Base-by-base conservation (phyloP, 2,113 vertebrate genomes). In the Myotis yumanensis region DNA sequence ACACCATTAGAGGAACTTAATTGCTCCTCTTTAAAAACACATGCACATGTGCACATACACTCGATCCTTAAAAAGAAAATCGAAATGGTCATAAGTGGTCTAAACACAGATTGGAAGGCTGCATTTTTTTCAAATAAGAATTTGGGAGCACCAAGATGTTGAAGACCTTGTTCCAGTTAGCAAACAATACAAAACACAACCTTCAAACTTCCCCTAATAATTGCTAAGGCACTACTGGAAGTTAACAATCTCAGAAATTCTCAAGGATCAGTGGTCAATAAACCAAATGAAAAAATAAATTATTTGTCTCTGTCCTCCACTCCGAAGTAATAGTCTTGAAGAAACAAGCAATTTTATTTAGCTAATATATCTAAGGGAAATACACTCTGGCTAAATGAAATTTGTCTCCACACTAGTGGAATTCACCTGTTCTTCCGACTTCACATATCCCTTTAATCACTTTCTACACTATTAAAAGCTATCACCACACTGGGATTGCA, bases 241-340 rank as follows among this genome's bases (percentile, higher is more conserved):
- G 62, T 86, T 71, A 93, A 82, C 35, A 73, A 75, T 89, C 69
- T 89, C 77, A 90, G 84, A 96, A 94, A 88, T 75, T 88, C 79
- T 89, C 82, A 86, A 66, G 54, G 86, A 88, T 20, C 62, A 66
- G 20, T 59, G 30, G 14, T 69, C 80, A 96, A 82, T 46, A 82
- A 91, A 64, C 25, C 10, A 84, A 82, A 91, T 57, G 0, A 84
- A 95, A 62, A 79, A 73, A 51, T 5, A 93, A 91, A 89, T 76
- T 46, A 88, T 46, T 80, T 76, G 23, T 16, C 43, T 90, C 32
- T 37, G 11, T 89, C 75, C 35, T 81, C 68, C 7, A 72, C 20
- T 82, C 40, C 79, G 10, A 91, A 86, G 17, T 82, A 86, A 86
- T 9, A 81, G 14, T 32, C 73, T 37, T 86, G 3, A 18, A 73